Evolutionary conservation across 2,888 invertebrate genomes (phyloP).

Genomic region (Erynnis tages): DNA sequence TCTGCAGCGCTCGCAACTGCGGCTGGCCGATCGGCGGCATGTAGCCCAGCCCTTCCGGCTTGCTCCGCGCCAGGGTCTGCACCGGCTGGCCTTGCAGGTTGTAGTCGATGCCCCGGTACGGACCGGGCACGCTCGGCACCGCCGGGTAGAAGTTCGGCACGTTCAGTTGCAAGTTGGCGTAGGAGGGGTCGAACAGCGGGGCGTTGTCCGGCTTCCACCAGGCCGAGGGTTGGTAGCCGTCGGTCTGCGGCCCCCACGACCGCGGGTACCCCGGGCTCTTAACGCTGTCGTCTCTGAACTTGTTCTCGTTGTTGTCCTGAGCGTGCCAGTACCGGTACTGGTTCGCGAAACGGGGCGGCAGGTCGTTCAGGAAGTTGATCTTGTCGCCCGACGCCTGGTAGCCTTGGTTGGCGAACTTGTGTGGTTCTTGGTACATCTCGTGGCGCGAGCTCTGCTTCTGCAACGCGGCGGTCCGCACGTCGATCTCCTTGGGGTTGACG

Average conservation of each 20-base stretch:
- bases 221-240: slow-evolving; percentile 46
- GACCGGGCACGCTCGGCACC: slow-evolving; percentile 44
- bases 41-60: slow-evolving; percentile 47
- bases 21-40: slow-evolving; percentile 59
- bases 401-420: slow-evolving; percentile 58
- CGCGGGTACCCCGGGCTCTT: slow-evolving; percentile 41
- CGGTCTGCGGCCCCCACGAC: slow-evolving; percentile 43
- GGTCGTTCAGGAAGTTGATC: slow-evolving; percentile 68
- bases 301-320: slow-evolving; percentile 64
- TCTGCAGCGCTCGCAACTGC: slow-evolving; percentile 57
- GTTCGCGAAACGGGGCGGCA: slow-evolving; percentile 73
- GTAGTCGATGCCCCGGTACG: too few relatives aligned
- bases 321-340: slow-evolving; percentile 72
- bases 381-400: slow-evolving; percentile 70
- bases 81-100: slow-evolving; percentile 41
- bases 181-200: slow-evolving; percentile 45
- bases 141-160: slow-evolving; percentile 55
- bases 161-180: slow-evolving; percentile 38
- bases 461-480: slow-evolving; percentile 71
- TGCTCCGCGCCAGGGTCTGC: slow-evolving; percentile 39
- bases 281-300: slow-evolving; percentile 63
- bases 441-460: slow-evolving; percentile 71
- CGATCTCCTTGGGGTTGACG: slow-evolving; percentile 77
- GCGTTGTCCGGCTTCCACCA: slow-evolving; percentile 67
- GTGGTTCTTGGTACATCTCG: slow-evolving; percentile 62